Evolutionary conservation across 2,888 invertebrate genomes (phyloP).

Genomic region (Cataglyphis albicans): DNA sequence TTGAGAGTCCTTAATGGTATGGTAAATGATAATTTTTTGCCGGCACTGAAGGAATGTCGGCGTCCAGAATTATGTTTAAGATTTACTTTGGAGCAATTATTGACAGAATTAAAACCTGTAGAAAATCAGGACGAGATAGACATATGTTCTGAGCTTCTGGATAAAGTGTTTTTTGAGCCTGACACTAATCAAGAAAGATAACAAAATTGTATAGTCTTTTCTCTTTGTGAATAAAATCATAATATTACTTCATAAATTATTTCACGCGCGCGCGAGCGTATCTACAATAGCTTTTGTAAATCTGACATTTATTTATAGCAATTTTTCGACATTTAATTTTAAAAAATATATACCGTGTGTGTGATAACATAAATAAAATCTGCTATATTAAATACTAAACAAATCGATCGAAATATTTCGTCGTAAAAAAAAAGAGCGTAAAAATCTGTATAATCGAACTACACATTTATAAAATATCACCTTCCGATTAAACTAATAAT

Average conservation of each 20-base stretch:
- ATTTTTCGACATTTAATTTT: not conserved
- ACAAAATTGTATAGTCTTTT: constrained; percentile 23
- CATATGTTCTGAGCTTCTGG: constrained; percentile 78
- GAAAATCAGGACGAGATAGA: constrained; percentile 80
- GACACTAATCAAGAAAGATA: constrained; percentile 81
- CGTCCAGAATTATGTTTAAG: constrained; percentile 81
- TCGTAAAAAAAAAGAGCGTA: not conserved
- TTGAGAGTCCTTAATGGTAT: constrained; percentile 80
- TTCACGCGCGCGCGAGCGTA: not conserved
- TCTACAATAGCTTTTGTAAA: not conserved
- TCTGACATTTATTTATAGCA: not conserved
- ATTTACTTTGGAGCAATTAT: constrained; percentile 78
- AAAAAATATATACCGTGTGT: not conserved
- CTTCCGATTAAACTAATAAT: not conserved
- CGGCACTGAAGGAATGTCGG: constrained; percentile 82
- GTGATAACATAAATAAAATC: not conserved
- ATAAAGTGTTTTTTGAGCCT: constrained; percentile 80
- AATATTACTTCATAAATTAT: constrained; percentile 14
- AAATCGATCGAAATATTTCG: not conserved
- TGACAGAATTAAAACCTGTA: constrained; percentile 78
- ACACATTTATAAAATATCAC: not conserved
- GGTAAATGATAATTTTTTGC: constrained; percentile 79
- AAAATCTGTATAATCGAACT: not conserved
- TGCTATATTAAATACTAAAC: not conserved
- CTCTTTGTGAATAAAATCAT: constrained; percentile 1